These are phyloP conservation scores for Bedellia somnulentella DNA, from an alignment of 2,888 invertebrate species.

Conservation along the genomic window DNA sequence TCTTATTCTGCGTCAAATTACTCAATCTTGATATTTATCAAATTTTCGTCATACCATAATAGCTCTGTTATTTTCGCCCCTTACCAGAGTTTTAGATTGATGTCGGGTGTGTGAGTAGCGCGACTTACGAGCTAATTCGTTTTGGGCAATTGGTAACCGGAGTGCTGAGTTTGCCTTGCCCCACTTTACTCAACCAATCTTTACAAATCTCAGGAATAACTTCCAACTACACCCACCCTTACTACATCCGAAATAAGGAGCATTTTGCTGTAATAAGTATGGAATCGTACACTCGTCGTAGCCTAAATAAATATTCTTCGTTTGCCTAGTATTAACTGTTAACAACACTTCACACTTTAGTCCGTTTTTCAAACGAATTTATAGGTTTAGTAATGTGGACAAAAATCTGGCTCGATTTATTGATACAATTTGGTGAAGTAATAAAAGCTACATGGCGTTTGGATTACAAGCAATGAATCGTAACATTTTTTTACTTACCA, in stretches of 20 bases:
- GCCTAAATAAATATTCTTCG: conserved; percentile 56
- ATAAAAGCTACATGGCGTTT: too few species aligned
- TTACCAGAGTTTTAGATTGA: conserved; percentile 9
- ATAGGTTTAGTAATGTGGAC: conserved; percentile 20
- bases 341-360: conserved; percentile 54
- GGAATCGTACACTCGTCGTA: too few species aligned
- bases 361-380: conserved; percentile 26
- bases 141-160: conserved; percentile 41
- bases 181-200: conserved; percentile 13
- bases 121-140: conserved; percentile 30
- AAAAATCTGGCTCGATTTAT: too few species aligned
- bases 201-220: conserved; percentile 4
- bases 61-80: conserved; percentile 1
- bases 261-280: conserved; percentile 2
- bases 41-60: too few species aligned
- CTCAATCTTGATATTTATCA: too few species aligned
- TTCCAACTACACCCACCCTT: conserved; percentile 2
- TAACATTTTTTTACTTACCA: too few species aligned
- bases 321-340: conserved; percentile 40
- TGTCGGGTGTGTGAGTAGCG: conserved; percentile 10
- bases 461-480: too few species aligned
- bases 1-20: too few species aligned
- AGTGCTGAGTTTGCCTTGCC: conserved; percentile 40
- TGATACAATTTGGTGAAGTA: too few species aligned
- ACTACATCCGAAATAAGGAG: not conserved